Conservation (phyloP, 2,113 vertebrate genomes). For the Salvelinus alpinus region DNA sequence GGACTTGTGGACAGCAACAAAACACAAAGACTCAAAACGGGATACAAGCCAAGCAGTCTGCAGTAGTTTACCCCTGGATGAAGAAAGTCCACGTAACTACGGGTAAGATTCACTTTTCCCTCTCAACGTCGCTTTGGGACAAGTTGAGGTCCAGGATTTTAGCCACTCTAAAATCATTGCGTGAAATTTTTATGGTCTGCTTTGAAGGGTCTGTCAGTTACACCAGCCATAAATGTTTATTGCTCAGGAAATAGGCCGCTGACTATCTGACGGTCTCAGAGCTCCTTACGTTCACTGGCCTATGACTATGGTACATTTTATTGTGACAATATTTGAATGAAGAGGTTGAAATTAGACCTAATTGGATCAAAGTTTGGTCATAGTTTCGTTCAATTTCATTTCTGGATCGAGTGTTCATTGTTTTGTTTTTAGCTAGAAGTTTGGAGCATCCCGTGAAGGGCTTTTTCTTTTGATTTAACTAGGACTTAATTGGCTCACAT, state of each 20-base stretch:
- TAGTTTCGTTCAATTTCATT: slow-evolving; percentile 6
- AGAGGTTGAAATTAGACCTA: slow-evolving; percentile 9
- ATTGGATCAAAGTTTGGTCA: slow-evolving; percentile 20
- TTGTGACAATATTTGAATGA: slow-evolving; percentile 9
- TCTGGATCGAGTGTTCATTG: slow-evolving; percentile 11
- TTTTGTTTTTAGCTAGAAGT: slow-evolving; percentile 33
- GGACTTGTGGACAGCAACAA: slow-evolving; percentile 91
- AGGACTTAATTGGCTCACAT: slow-evolving; percentile 58
- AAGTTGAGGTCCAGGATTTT: slow-evolving; percentile 93
- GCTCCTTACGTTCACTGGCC: slow-evolving; percentile 70
- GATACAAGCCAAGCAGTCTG: slow-evolving; percentile 22
- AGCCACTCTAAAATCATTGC: slow-evolving; percentile 78
- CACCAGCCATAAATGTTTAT: slow-evolving; percentile 24
- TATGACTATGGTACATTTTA: slow-evolving; percentile 41
- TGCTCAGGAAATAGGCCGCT: slow-evolving; percentile 57
- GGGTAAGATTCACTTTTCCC: slow-evolving; percentile 15
- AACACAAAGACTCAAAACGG: slow-evolving; percentile 91
- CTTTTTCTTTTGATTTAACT: slow-evolving; percentile 13
- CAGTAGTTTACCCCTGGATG: slow-evolving; percentile 23
- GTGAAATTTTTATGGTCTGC: slow-evolving; percentile 39
- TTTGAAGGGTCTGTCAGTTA: slow-evolving; percentile 39
- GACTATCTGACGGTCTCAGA: slow-evolving; percentile 78
- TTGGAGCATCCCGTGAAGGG: slow-evolving; percentile 27
- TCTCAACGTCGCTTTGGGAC: slow-evolving; percentile 54
- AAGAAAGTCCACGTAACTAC: slow-evolving; percentile 18